These are phyloP conservation scores for Sebastiscus albofasciatus DNA, from an alignment of 2,797 vertebrate genomes.

Conservation along the genomic window DNA sequence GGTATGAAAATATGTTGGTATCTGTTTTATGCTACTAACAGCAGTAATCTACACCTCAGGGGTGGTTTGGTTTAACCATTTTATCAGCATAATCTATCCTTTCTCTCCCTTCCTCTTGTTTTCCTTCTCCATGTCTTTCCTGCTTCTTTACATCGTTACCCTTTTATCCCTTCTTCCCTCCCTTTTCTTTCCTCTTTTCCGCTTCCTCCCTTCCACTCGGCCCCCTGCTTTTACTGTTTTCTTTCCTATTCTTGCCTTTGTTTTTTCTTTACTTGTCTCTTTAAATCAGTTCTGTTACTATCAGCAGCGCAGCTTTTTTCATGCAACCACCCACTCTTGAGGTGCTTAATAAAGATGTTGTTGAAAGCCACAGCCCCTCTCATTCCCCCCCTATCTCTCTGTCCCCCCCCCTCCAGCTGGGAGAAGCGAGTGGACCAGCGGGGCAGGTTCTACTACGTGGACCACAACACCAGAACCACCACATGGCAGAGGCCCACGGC, in stretches of 20 bases:
- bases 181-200: neutral
- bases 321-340: constrained; percentile 35
- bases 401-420: constrained; percentile 83
- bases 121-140: neutral
- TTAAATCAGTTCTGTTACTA: constrained; percentile 22
- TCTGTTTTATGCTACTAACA: neutral
- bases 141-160: neutral
- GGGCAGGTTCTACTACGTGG: constrained; percentile 95
- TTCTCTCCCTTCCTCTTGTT: neutral
- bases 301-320: neutral
- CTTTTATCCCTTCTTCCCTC: neutral
- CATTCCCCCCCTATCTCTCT: neutral
- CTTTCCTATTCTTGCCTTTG: constrained; percentile 28
- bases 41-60: neutral
- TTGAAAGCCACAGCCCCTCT: constrained; percentile 9
- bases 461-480: constrained; percentile 97
- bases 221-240: constrained; percentile 19
- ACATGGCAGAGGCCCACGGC: constrained; percentile 98
- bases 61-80: neutral
- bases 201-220: neutral
- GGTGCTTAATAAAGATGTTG: constrained; percentile 35
- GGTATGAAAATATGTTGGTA: neutral
- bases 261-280: constrained; percentile 26
- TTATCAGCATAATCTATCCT: neutral
- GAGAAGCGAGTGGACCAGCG: constrained; percentile 96